Evolutionary conservation across 2,113 vertebrate genomes (phyloP), one percentile per base, ranked within the genome.

Genomic region (Motacilla tschutschensis): DNA sequence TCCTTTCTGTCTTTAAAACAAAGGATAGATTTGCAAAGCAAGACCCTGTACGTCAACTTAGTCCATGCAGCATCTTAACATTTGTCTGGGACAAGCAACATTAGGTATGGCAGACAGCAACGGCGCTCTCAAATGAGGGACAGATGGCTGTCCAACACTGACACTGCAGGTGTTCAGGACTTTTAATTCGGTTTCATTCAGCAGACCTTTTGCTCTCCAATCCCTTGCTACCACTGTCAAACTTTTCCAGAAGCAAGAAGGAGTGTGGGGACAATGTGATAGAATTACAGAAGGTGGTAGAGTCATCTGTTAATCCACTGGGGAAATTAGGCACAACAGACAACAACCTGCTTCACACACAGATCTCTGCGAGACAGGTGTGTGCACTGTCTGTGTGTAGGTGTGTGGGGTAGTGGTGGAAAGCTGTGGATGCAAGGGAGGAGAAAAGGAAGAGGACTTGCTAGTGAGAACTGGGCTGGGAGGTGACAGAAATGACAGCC

Each of bases 81-180:
- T 79, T 92, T 91, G 76, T 83, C 48, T 74, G 65, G 73, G 73
- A 88, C 28, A 83, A 71, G 79, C 64, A 74, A 73, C 58, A 83
- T 88, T 85, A 88, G 25, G 35, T 64, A 81, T 81, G 77, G 60
- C 41, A 93, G 82, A 46, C 73, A 83, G 62, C 20, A 74, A 78
- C 1, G 0, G 25, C 0, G 1, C 51, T 74, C 91, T 83, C 73
- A 93, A 87, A 74, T 60, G 77, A 85, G 79, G 65, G 90, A 92
- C 83, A 93, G 85, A 91, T 92, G 83, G 91, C 83, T 91, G 70
- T 94, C 91, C 87, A 72, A 77, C 48, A 74, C 77, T 60, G 66
- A 63, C 88, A 79, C 79, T 0, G 2, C 80, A 88, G 67, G 57
- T 89, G 66, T 88, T 63, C 76, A 60, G 48, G 83, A 29, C 88